Evolutionary conservation across 2,113 vertebrate species (phyloP).

Genomic region (Carassius carassius): DNA sequence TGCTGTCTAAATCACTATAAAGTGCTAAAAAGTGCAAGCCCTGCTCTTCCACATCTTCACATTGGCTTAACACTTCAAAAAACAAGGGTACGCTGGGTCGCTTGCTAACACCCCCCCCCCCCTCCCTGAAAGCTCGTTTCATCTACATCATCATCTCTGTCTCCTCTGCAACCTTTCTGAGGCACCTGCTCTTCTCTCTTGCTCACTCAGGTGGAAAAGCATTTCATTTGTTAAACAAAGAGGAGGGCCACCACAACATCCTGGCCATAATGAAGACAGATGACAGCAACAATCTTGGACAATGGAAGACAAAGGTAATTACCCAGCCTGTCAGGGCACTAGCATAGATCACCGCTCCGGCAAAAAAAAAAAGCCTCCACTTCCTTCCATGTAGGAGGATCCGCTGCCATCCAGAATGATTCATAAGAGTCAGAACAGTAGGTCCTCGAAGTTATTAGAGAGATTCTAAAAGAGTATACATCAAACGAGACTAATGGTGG

Average conservation of each 20-base stretch:
- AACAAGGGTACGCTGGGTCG: background rate
- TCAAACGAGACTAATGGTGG: background rate
- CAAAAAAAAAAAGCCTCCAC: constrained; percentile 16
- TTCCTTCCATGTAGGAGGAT: constrained; percentile 19
- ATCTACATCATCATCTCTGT: constrained; percentile 6
- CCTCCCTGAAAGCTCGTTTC: background rate
- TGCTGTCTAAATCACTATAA: background rate
- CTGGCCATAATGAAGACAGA: constrained; percentile 76
- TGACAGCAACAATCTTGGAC: constrained; percentile 66
- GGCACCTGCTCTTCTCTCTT: constrained; percentile 57
- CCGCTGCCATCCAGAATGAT: constrained; percentile 49
- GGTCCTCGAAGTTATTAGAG: constrained; percentile 14
- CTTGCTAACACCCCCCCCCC: background rate
- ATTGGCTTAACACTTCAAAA: background rate
- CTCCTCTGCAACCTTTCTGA: constrained; percentile 29
- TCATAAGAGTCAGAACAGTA: constrained; percentile 9
- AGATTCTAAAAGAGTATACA: background rate
- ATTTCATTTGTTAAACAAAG: constrained; percentile 79
- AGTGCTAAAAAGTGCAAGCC: background rate
- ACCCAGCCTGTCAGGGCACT: constrained; percentile 68
- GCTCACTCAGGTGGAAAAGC: constrained; percentile 70
- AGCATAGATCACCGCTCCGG: constrained; percentile 67
- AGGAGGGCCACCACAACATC: constrained; percentile 71
- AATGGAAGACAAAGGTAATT: constrained; percentile 75
- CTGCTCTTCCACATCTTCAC: background rate